Conservation (phyloP, 37 sponge, comb jelly and placozoan species). For the Bolinopsis microptera region DNA sequence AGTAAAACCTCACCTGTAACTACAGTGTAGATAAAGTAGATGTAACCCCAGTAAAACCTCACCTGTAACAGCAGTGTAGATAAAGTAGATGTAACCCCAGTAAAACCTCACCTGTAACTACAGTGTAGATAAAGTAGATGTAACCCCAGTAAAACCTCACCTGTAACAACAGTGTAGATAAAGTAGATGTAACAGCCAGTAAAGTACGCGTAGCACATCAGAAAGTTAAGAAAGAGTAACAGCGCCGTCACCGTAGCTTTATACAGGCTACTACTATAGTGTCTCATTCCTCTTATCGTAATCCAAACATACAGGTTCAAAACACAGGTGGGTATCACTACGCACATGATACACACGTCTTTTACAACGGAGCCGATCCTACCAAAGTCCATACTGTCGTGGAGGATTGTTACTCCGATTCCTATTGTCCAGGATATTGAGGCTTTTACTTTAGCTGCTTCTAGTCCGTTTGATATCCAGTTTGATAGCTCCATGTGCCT, state of each 20-base stretch:
- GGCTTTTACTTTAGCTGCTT: neutral
- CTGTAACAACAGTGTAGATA: slow-evolving; percentile 34
- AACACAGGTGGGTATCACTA: neutral
- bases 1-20: no score
- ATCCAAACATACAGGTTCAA: slow-evolving; percentile 26
- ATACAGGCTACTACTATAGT: neutral
- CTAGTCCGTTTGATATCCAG: neutral
- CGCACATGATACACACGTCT: neutral
- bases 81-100: no score
- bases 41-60: no score
- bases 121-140: no score
- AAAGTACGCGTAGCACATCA: slow-evolving; percentile 2
- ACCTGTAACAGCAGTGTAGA: no score
- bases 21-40: no score
- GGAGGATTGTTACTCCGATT: neutral
- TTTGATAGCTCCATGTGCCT: neutral
- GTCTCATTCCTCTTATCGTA: neutral
- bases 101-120: no score
- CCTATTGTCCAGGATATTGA: neutral
- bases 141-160: no score
- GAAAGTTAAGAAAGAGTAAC: slow-evolving; percentile 37
- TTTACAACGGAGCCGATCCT: neutral
- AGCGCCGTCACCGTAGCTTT: neutral
- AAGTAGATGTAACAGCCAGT: slow-evolving; percentile 16
- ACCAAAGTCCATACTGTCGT: slow-evolving; percentile 6